phyloP scores from a whole-genome alignment of 1,140 invertebrate genomes.

The Ostrea denselamellosa region DNA sequence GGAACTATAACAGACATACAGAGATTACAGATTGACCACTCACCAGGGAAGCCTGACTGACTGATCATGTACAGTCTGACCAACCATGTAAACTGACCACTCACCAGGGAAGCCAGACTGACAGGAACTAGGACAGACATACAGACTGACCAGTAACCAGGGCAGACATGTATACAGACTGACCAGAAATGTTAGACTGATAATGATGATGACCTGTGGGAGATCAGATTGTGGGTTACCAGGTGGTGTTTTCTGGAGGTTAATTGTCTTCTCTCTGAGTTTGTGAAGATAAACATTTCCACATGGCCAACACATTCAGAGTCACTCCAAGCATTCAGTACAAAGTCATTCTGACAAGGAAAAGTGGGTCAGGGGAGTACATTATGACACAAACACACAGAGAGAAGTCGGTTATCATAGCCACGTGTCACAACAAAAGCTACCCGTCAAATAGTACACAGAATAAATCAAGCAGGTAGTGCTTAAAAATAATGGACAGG shows the following conservation, averaged over 20 bases:
- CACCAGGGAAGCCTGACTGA: too few relatives aligned
- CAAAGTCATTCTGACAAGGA: slow-evolving; percentile 19
- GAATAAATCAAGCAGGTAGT: neutral
- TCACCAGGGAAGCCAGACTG: too few relatives aligned
- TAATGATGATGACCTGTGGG: neutral
- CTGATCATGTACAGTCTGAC: too few relatives aligned
- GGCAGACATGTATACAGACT: too few relatives aligned
- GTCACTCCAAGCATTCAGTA: neutral
- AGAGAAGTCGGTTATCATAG: slow-evolving; percentile 13
- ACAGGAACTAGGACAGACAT: too few relatives aligned
- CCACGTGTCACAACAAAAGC: slow-evolving; percentile 2
- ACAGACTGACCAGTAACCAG: too few relatives aligned
- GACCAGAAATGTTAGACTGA: too few relatives aligned
- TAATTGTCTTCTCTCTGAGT: neutral
- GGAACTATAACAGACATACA: too few relatives aligned
- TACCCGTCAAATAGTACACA: neutral
- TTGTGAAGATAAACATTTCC: neutral
- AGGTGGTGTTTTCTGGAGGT: neutral
- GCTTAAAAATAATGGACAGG: neutral
- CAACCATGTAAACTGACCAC: too few relatives aligned
- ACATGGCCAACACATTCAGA: slow-evolving; percentile 32
- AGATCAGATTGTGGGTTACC: neutral
- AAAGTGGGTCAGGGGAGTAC: neutral
- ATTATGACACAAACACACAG: neutral
- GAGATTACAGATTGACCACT: too few relatives aligned